These are phyloP conservation scores for Collichthys lucidus DNA, from an alignment of 2,113 vertebrate genomes.

Conservation along the genomic window DNA sequence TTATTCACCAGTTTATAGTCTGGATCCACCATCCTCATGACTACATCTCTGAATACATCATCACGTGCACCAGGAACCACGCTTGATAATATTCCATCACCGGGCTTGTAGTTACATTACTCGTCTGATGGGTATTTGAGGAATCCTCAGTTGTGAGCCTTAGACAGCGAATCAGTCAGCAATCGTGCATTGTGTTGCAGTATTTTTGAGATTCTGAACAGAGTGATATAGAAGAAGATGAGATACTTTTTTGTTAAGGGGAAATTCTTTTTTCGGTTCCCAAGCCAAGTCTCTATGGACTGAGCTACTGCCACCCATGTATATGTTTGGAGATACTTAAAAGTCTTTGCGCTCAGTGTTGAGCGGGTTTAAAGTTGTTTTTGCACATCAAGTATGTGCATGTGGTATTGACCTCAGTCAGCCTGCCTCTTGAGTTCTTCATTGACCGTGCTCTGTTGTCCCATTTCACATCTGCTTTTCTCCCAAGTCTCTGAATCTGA, in stretches of 20 bases:
- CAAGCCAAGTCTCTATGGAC: no score
- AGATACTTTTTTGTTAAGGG: no score
- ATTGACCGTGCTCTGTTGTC: conserved; percentile 22
- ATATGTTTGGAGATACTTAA: no score
- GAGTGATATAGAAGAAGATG: no score
- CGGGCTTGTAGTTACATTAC: background rate
- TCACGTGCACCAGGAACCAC: conserved; percentile 4
- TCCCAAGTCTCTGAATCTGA: conserved; percentile 6
- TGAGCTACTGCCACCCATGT: no score
- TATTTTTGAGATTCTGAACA: background rate
- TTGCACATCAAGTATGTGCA: background rate
- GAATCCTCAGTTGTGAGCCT: conserved; percentile 30
- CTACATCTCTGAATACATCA: background rate
- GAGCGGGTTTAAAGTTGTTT: background rate
- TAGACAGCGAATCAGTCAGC: conserved; percentile 39
- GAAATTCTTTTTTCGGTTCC: no score
- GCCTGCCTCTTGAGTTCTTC: conserved; percentile 2
- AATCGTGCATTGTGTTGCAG: background rate
- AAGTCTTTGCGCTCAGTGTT: background rate
- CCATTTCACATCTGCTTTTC: conserved; percentile 15
- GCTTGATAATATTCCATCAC: background rate
- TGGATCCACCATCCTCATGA: background rate
- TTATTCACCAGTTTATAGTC: background rate
- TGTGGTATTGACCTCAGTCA: conserved; percentile 6
- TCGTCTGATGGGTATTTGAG: conserved; percentile 9